Percentiles rank a stretch among this genome's conserved stretches.
Evolutionary conservation across 2,113 vertebrate genomes (phyloP).

Genomic region (Ctenodactylus gundi): DNA sequence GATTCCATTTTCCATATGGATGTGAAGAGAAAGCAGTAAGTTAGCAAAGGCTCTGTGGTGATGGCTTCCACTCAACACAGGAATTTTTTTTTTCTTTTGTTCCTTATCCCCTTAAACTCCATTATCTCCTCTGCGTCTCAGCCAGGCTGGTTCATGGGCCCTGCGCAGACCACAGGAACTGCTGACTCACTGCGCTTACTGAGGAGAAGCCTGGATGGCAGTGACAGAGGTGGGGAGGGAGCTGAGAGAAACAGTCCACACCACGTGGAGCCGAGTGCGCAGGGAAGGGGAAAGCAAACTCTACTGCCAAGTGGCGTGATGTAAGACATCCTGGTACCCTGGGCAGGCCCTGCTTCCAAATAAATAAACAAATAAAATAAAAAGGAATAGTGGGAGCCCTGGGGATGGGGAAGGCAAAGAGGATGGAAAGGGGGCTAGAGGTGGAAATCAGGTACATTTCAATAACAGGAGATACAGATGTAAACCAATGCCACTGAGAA

Average conservation of each 20-base stretch:
- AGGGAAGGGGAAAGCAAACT: not conserved
- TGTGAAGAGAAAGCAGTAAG: not conserved
- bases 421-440: not conserved
- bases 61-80: not conserved
- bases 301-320: accelerated
- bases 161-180: not conserved
- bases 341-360: not conserved
- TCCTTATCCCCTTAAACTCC: not conserved
- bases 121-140: not conserved
- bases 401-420: not conserved
- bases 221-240: not conserved
- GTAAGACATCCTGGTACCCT: not conserved
- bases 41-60: not conserved
- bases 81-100: not conserved
- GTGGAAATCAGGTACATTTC: not conserved
- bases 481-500: not conserved
- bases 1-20: not conserved
- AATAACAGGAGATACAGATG: not conserved
- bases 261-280: not conserved
- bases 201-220: not conserved
- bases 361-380: not conserved
- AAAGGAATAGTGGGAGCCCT: not conserved
- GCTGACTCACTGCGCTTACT: not conserved
- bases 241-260: not conserved
- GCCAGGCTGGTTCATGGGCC: not conserved